phyloP scores from a whole-genome alignment of 53 echinoderm and acorn worm genomes.

The Patiria pectinifera region DNA sequence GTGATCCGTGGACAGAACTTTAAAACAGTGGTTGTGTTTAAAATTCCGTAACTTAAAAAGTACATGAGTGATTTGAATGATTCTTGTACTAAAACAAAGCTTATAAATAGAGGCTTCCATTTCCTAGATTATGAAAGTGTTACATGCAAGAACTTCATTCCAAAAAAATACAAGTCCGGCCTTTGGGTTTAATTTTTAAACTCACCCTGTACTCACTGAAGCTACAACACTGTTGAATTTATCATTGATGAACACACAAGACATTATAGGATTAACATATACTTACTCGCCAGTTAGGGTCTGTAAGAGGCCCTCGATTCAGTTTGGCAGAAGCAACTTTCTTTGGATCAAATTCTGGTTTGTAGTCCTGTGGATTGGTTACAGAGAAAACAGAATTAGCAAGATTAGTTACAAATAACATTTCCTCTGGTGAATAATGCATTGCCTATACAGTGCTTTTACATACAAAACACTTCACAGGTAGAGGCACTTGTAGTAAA shows the following conservation, averaged over 20 bases:
- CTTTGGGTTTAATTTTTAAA: no score
- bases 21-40: no score
- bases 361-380: slow-evolving; percentile 69
- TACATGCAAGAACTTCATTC: no score
- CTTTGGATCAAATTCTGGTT: slow-evolving; percentile 78
- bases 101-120: no score
- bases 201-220: no score
- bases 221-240: neutral
- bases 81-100: no score
- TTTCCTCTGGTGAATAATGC: neutral
- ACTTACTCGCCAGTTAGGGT: slow-evolving; percentile 79
- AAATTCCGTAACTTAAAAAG: no score
- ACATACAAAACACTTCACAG: neutral
- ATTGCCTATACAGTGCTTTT: neutral
- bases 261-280: neutral
- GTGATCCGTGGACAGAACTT: no score
- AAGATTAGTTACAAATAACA: neutral
- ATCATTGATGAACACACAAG: neutral
- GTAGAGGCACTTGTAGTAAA: no score
- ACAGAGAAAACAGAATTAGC: neutral
- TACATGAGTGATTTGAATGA: no score
- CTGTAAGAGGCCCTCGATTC: slow-evolving; percentile 78
- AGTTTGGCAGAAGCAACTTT: slow-evolving; percentile 73
- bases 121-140: no score
- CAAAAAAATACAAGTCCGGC: no score